These are phyloP conservation scores for Protomyctophum bolini DNA, from an alignment of 2,113 vertebrate genomes.

Conservation along the genomic window DNA sequence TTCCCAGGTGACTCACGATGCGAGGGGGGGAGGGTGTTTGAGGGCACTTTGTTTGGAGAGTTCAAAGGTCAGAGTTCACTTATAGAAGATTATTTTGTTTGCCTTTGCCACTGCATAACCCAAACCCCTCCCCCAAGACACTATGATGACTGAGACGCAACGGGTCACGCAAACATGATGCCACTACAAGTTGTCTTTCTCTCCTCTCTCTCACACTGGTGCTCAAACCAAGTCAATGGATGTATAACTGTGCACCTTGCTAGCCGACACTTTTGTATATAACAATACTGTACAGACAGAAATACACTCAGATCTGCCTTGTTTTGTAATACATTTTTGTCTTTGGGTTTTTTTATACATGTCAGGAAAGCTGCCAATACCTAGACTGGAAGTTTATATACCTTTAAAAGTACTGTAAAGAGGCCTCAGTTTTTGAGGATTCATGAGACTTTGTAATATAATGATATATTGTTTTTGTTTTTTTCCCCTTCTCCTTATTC, in stretches of 20 bases:
- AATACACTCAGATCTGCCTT: conserved; percentile 89
- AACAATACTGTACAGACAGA: conserved; percentile 83
- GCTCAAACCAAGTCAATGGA: conserved; percentile 87
- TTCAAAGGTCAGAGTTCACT: conserved; percentile 47
- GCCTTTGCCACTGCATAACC: conserved; percentile 74
- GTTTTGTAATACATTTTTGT: conserved; percentile 89
- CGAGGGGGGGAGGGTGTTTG: conserved; percentile 56
- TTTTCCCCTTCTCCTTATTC: conserved; percentile 49
- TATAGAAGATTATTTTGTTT: conserved; percentile 45
- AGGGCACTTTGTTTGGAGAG: conserved; percentile 73
- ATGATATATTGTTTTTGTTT: conserved; percentile 93
- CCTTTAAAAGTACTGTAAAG: conserved; percentile 96
- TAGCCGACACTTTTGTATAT: conserved; percentile 94
- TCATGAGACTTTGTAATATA: conserved; percentile 92
- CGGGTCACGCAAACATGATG: conserved; percentile 56
- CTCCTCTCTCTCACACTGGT: conserved; percentile 85
- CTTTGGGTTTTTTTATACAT: conserved; percentile 81
- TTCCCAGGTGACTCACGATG: conserved; percentile 51
- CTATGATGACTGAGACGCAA: conserved; percentile 52
- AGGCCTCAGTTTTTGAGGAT: conserved; percentile 95
- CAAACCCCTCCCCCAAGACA: conserved; percentile 45
- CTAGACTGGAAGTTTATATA: conserved; percentile 98
- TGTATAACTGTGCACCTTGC: conserved; percentile 88
- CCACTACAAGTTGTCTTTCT: conserved; percentile 70
- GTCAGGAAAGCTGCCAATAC: conserved; percentile 89